phyloP scores from a whole-genome alignment of 1,140 invertebrate genomes.

The Hermetia illucens region DNA sequence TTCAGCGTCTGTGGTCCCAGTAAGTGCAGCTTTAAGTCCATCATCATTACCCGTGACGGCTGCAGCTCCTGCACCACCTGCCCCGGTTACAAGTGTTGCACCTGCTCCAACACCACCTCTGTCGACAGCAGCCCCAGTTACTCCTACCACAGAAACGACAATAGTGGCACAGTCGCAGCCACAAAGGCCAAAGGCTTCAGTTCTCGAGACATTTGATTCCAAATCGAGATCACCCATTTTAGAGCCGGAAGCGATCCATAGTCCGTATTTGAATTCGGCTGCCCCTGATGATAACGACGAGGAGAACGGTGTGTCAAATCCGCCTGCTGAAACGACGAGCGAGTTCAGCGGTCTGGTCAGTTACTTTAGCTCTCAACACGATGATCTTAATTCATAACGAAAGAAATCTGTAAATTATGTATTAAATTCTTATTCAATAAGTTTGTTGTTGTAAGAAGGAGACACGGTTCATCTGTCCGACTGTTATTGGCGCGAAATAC shows the following conservation, averaged over 20 bases:
- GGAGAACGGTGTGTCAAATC: background rate
- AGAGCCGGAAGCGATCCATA: background rate
- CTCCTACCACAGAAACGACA: background rate
- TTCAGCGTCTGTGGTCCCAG: constrained; percentile 5
- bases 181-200: constrained; percentile 20
- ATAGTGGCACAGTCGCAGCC: background rate
- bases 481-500: no score
- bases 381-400: constrained; percentile 34
- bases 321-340: constrained; percentile 18
- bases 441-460: no score
- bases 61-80: constrained; percentile 9
- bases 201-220: constrained; percentile 17
- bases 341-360: constrained; percentile 69
- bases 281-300: constrained; percentile 1
- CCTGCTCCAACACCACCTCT: constrained; percentile 16
- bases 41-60: background rate
- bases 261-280: background rate
- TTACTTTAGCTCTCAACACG: constrained; percentile 66
- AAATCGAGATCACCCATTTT: background rate
- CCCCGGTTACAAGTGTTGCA: background rate
- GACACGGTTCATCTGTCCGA: no score
- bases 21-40: constrained; percentile 3
- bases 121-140: background rate
- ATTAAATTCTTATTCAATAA: no score
- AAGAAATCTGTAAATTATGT: constrained; percentile 6